Evolutionary conservation across 2,888 invertebrate genomes (phyloP).

Genomic region (Exephanes ischioxanthus): DNA sequence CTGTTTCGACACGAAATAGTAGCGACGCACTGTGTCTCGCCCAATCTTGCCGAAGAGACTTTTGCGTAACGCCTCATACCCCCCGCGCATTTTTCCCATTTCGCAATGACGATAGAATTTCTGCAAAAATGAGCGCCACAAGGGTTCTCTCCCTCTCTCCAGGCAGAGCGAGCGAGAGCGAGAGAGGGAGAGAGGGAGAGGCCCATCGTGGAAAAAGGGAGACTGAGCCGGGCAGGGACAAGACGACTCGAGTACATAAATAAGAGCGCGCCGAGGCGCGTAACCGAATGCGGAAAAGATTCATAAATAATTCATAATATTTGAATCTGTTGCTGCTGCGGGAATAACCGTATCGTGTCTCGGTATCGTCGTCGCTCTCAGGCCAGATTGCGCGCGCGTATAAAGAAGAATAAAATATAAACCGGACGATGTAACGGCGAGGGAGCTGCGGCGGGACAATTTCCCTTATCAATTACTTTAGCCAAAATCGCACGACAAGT

Average conservation of each 20-base stretch:
- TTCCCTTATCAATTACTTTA: constrained; percentile 22
- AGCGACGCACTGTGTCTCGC: constrained; percentile 24
- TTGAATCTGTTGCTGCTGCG: constrained; percentile 72
- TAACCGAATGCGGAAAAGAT: constrained; percentile 62
- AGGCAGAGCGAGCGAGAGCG: constrained; percentile 48
- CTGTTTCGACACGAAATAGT: constrained; percentile 25
- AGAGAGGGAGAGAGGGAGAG: constrained; percentile 42
- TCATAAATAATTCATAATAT: constrained; percentile 74
- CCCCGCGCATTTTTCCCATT: constrained; percentile 38
- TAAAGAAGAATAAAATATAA: neutral
- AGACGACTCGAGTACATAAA: constrained; percentile 60
- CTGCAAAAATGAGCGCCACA: constrained; percentile 31
- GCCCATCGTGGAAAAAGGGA: constrained; percentile 31
- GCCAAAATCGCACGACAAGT: neutral
- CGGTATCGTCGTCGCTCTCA: constrained; percentile 7
- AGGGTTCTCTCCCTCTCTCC: constrained; percentile 58
- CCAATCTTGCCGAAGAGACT: constrained; percentile 50
- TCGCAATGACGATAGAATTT: constrained; percentile 63
- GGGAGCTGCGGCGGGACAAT: constrained; percentile 23
- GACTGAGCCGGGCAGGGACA: constrained; percentile 44
- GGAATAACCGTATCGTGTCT: constrained; percentile 56
- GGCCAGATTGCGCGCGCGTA: neutral
- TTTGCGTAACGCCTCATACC: constrained; percentile 65
- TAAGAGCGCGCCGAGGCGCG: constrained; percentile 57
- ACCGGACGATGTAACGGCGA: constrained; percentile 3